phyloP scores from a whole-genome alignment of 2,888 invertebrate genomes.

The Furcula furcula region DNA sequence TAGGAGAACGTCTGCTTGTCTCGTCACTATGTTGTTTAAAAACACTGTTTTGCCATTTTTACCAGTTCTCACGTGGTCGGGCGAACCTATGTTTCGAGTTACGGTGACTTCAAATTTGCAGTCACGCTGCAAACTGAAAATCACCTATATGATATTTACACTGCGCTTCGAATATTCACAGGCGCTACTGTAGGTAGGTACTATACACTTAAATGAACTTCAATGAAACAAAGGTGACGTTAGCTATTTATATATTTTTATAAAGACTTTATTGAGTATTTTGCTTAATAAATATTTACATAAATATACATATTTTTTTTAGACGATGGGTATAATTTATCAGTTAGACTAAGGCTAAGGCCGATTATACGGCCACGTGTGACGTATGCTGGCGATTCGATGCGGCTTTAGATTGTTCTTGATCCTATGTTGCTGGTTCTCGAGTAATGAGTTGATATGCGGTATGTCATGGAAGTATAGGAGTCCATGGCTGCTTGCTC shows the following conservation, averaged over 20 bases:
- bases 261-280: slow-evolving; percentile 38
- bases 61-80: too few species aligned
- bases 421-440: slow-evolving; percentile 82
- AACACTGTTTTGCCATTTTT: too few species aligned
- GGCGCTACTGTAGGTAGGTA: too few species aligned
- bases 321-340: slow-evolving; percentile 30
- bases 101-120: too few species aligned
- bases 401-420: slow-evolving; percentile 83
- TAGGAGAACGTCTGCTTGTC: too few species aligned
- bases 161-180: too few species aligned
- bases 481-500: slow-evolving; percentile 78
- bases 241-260: slow-evolving; percentile 29
- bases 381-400: slow-evolving; percentile 83
- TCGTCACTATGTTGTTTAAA: too few species aligned
- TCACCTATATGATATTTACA: too few species aligned
- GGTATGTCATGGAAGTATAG: slow-evolving; percentile 85
- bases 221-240: slow-evolving; percentile 13
- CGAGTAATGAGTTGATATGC: slow-evolving; percentile 82
- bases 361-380: slow-evolving; percentile 81
- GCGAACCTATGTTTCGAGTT: too few species aligned
- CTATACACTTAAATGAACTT: too few species aligned
- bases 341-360: slow-evolving; percentile 39
- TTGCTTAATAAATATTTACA: slow-evolving; percentile 34
- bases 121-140: too few species aligned
- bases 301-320: slow-evolving; percentile 35